These are phyloP conservation scores for Yoshiicerus persimilis DNA, from an alignment of 1,140 invertebrate genomes.

Conservation along the genomic window DNA sequence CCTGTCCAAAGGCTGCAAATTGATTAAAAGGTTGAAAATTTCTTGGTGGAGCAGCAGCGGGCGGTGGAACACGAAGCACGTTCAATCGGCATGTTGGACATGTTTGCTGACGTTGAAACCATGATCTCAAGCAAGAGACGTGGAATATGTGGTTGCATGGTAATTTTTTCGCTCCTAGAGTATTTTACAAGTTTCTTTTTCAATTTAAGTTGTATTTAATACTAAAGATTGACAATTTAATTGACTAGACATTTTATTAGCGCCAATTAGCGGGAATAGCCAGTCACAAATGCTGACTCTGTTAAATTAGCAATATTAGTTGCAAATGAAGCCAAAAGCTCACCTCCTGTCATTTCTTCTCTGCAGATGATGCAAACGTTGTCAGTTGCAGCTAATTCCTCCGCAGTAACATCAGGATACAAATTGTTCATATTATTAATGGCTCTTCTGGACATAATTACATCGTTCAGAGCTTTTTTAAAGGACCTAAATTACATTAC, in stretches of 20 bases:
- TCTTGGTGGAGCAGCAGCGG: conserved; percentile 39
- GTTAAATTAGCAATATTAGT: too few species aligned
- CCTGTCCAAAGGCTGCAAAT: conserved; percentile 54
- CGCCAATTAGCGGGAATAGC: too few species aligned
- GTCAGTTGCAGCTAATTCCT: conserved; percentile 90
- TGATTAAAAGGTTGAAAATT: conserved; percentile 39
- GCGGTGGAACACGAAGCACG: conserved; percentile 73
- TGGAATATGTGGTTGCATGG: conserved; percentile 99
- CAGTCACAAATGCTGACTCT: too few species aligned
- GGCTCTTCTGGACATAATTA: conserved; percentile 92
- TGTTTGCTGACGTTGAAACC: conserved; percentile 99
- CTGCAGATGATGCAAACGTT: conserved; percentile 99
- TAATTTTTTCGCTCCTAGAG: conserved; percentile 86
- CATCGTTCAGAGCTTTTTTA: conserved; percentile 97
- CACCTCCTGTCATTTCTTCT: conserved; percentile 79
- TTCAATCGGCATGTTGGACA: conserved; percentile 98
- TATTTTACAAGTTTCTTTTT: too few species aligned
- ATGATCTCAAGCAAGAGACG: conserved; percentile 93
- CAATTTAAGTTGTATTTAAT: too few species aligned
- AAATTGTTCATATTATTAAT: conserved; percentile 98
- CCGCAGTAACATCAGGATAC: conserved; percentile 92
- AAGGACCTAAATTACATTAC: conserved; percentile 73
- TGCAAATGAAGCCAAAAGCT: too few species aligned
- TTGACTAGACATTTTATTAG: too few species aligned
- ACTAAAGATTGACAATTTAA: too few species aligned